A percentile compares a stretch with the other conserved stretches of the same genome.
These are phyloP conservation scores for Trididemnum miniatum DNA, from an alignment of 23 tunicate species.

Conservation along the genomic window DNA sequence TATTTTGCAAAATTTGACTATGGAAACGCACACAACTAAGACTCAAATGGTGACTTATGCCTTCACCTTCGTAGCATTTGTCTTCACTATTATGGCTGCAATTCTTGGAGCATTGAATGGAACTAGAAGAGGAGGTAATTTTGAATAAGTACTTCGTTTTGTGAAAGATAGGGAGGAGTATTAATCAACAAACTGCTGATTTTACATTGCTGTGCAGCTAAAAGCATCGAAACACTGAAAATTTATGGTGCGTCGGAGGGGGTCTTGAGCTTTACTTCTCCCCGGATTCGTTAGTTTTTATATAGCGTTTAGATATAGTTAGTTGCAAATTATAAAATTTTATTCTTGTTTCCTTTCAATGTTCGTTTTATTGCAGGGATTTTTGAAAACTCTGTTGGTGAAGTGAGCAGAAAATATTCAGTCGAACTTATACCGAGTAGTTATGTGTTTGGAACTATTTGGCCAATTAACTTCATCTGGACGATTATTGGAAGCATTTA, in stretches of 20 bases:
- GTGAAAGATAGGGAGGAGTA: too few relatives aligned
- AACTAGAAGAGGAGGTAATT: background rate
- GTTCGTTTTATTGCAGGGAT: background rate
- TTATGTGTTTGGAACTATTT: constrained; percentile 23
- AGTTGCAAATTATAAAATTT: background rate
- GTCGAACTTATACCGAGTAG: background rate
- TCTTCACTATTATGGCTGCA: background rate
- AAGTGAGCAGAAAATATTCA: background rate
- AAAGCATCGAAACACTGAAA: too few relatives aligned
- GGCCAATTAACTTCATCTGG: constrained; percentile 25
- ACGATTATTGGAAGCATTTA: background rate
- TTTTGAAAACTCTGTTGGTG: background rate
- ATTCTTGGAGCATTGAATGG: background rate
- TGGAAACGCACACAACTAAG: too few relatives aligned
- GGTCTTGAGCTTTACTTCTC: too few relatives aligned
- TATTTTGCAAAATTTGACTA: too few relatives aligned
- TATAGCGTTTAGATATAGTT: too few relatives aligned
- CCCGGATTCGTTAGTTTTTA: too few relatives aligned
- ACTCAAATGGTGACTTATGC: background rate
- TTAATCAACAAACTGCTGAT: too few relatives aligned
- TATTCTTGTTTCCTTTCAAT: background rate
- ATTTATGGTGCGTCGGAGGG: too few relatives aligned
- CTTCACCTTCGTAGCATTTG: background rate
- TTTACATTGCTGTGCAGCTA: too few relatives aligned
- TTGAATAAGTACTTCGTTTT: too few relatives aligned